Evolutionary conservation across 2,797 vertebrate species (phyloP), one percentile per base, ranked within the genome.

Genomic region (Hipposideros larvatus): DNA sequence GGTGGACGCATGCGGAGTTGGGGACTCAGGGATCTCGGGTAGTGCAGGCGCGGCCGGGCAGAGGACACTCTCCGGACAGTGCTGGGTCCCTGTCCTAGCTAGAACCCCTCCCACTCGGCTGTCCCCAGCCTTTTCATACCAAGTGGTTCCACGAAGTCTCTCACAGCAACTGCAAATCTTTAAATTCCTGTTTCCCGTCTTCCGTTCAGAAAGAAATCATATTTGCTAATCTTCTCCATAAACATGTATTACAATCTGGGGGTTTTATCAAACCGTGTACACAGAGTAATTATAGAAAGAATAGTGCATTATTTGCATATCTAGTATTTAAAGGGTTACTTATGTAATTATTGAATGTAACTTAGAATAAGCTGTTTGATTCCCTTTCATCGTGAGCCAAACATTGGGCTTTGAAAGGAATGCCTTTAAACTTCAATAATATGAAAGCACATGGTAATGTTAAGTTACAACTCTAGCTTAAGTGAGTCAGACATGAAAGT

Each of bases 351-450:
- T 95, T 98, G 98, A 98, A 98, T 86, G 93, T 98, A 98, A 98
- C 98, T 98, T 96, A 78, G 94, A 98, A 98, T 98, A 98, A 98
- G 98, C 98, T 96, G 97, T 98, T 98, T 96, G 98, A 96, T 97
- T 98, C 95, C 90, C 98, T 99, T 98, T 99, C 98, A 99, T 99
- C 98, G 1, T 11, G 97, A 98, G 98, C 98, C 98, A 99, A 98
- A 98, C 98, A 97, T 91, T 96, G 97, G 98, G 97, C 98, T 98
- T 98, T 96, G 98, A 98, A 98, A 99, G 98, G 98, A 98, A 98
- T 98, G 98, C 98, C 98, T 99, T 99, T 98, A 98, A 99, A 99
- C 98, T 98, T 98, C 98, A 98, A 93, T 98, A 97, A 98, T 98
- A 98, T 96, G 98, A 98, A 98, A 96, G 98, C 98, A 82, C 98